These are phyloP conservation scores for Sylvilagus floridanus DNA, from an alignment of 2,797 vertebrate species.

Conservation along the genomic window DNA sequence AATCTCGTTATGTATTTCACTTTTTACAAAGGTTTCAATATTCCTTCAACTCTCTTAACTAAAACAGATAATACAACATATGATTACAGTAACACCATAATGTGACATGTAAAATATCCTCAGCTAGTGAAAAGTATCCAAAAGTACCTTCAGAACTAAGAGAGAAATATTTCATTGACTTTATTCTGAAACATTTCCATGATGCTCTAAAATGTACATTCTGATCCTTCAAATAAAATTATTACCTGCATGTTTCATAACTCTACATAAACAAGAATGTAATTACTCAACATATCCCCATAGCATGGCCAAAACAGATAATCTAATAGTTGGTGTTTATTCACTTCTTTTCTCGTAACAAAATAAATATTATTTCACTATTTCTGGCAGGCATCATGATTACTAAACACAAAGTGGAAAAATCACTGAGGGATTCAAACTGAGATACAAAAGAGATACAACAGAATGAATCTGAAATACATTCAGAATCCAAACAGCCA, in stretches of 20 bases:
- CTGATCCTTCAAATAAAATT: conserved; percentile 60
- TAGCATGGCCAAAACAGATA: conserved; percentile 34
- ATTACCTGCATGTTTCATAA: conserved; percentile 38
- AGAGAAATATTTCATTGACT: conserved; percentile 37
- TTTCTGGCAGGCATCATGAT: background rate
- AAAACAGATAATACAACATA: background rate
- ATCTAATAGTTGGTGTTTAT: conserved; percentile 43
- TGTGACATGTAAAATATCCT: conserved; percentile 41
- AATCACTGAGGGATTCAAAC: conserved; percentile 16
- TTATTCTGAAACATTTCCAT: conserved; percentile 65
- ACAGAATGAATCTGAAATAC: conserved; percentile 58
- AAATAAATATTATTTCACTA: conserved; percentile 67
- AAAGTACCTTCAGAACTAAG: conserved; percentile 46
- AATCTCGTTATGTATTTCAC: conserved; percentile 36
- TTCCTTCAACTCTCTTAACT: conserved; percentile 52
- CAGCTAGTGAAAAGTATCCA: conserved; percentile 51
- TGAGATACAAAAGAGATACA: conserved; percentile 27
- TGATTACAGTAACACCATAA: conserved; percentile 33
- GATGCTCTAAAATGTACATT: conserved; percentile 44
- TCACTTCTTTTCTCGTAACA: conserved; percentile 56
- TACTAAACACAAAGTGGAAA: conserved; percentile 68
- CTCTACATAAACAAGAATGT: conserved; percentile 54
- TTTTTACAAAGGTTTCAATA: conserved; percentile 51
- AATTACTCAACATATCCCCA: conserved; percentile 24
- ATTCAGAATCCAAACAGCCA: conserved; percentile 60